Percentiles rank a stretch among this genome's conserved stretches.
Conservation (phyloP, 1,140 invertebrate species). For the Drosophila pseudoananassae region DNA sequence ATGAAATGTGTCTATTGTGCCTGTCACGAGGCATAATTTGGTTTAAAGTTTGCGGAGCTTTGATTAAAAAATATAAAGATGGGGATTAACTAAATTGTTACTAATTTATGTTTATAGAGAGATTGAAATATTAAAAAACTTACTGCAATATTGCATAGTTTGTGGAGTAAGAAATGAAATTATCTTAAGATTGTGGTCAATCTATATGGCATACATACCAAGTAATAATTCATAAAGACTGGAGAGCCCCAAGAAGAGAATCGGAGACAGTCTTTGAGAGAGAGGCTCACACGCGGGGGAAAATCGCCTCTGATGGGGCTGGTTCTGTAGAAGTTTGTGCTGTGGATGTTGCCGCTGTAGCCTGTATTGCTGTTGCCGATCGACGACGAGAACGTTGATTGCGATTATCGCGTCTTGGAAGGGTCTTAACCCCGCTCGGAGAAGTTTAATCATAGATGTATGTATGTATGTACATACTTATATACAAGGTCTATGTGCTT, state of each 20-base stretch:
- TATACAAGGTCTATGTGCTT: neutral
- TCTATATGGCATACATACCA: constrained; percentile 32
- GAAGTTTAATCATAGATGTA: constrained; percentile 36
- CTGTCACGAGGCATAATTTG: constrained; percentile 6
- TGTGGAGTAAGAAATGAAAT: neutral
- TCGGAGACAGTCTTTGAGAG: neutral
- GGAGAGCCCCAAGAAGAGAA: neutral
- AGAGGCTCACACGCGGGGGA: constrained; percentile 9
- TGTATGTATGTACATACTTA: constrained; percentile 15
- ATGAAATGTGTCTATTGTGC: constrained; percentile 15
- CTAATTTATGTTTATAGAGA: too few relatives aligned
- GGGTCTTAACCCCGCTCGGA: constrained; percentile 74
- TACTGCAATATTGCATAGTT: neutral
- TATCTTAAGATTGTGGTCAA: neutral
- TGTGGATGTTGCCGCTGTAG: constrained; percentile 2
- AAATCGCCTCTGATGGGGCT: constrained; percentile 2
- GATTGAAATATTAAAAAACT: neutral
- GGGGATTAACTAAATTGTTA: neutral
- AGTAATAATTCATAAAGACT: constrained; percentile 1
- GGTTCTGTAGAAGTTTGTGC: constrained; percentile 21
- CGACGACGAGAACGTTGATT: constrained; percentile 57
- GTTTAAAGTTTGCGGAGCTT: neutral
- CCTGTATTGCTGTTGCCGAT: constrained; percentile 10
- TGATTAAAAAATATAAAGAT: neutral
- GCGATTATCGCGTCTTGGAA: constrained; percentile 68